Base-by-base conservation (phyloP, 2,888 invertebrate genomes). In the Alitta virens region DNA sequence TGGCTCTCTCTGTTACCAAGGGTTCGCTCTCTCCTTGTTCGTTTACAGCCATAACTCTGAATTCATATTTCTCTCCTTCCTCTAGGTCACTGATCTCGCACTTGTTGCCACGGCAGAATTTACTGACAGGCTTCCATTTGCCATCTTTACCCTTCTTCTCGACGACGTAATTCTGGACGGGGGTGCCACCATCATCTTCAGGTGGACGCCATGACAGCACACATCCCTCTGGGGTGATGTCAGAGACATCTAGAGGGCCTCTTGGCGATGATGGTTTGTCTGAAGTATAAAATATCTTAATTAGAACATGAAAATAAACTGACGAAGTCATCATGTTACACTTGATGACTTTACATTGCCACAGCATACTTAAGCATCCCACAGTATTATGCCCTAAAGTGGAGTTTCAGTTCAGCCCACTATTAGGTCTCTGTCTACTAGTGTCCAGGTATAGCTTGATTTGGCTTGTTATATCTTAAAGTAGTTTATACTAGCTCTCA, bases 81-180 rank as follows among this genome's bases (percentile, higher is more conserved):
- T 94, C 93, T 63, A 98, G 84, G n/a, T 95, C 94, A 87, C 94
- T 92, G 1, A 95, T 94, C 78, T 97, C 95, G 82, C 95, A 97
- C 74, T 91, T 91, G 60, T 92, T 92, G 77, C 89, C 91, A 65
- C 97, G 89, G 0, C 92, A 94, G 82, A 96, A 79, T 62, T 75
- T 77, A 67, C 94, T 94, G 73, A 92, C 91, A 27, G 78, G 78
- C 52, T 72, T 73, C 82, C 82, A 82, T 50, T 72, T 72, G 14
- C 81, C 81, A 7, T 74, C 75, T 26, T 68, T 93, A 78, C 97
- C 97, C 79, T 91, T 86, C 85, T 92, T 95, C 83, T 98, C 97
- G 26, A 98, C 91, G 51, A 96, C 89, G 80, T 98, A 98, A 84
- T 98, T 97, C 51, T 94, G 94, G 74, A 98, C 90, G 18, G 95